Conservation (phyloP, 2,888 invertebrate species). For the Hipparchia sbordonii region DNA sequence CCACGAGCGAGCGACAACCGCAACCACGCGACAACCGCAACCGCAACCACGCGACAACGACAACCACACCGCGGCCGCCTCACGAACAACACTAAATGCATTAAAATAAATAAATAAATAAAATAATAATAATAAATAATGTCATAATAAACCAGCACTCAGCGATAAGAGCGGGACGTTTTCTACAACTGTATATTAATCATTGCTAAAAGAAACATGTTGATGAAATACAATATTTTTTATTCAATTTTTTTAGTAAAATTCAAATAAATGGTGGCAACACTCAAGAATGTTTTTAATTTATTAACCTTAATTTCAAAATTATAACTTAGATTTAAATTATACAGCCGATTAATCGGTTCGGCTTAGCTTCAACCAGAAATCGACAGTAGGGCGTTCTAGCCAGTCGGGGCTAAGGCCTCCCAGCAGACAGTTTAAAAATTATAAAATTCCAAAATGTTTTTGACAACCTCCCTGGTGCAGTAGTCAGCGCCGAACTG, state of each 20-base stretch:
- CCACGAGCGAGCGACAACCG: conserved; percentile 45
- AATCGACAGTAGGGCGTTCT: no score
- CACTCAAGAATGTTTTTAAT: conserved; percentile 61
- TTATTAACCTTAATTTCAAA: conserved; percentile 13
- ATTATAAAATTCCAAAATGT: no score
- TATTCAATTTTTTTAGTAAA: conserved; percentile 83
- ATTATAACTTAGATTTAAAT: not conserved
- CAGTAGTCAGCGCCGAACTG: no score
- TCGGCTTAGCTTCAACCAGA: no score
- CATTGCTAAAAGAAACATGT: conserved; percentile 78
- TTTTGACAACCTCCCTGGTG: no score
- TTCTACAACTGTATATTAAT: conserved; percentile 79
- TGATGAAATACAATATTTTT: conserved; percentile 82
- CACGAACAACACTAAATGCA: conserved; percentile 3
- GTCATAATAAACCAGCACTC: conserved; percentile 50
- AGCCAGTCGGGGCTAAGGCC: no score
- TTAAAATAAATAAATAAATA: conserved; percentile 37
- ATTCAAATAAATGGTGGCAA: conserved; percentile 80
- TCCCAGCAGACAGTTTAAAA: no score
- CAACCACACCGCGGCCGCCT: conserved; percentile 34
- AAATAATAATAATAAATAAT: conserved; percentile 49
- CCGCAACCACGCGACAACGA: conserved; percentile 37
- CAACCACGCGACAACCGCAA: conserved; percentile 29
- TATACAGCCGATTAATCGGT: no score
- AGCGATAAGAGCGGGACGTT: conserved; percentile 59